Base-by-base conservation (phyloP, 2,797 vertebrate species). In the Tolypeutes matacus region DNA sequence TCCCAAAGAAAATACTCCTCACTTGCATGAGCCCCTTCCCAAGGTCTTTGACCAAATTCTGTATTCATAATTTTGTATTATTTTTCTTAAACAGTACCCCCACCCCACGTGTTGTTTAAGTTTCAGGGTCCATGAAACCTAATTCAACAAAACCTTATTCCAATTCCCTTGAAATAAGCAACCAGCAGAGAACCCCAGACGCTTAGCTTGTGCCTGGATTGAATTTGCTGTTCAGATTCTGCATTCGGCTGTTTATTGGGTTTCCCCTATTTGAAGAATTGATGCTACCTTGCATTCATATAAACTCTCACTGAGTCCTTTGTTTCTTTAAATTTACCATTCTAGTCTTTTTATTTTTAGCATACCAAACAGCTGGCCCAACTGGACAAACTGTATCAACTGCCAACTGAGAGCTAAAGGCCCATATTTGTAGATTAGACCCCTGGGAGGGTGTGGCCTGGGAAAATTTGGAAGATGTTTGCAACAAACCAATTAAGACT, bases 271-370 rank as follows among this genome's bases (percentile, higher is more conserved):
- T 25, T n/a, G 31, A 81, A 93, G 77, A 86, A 6, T 42, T 77
- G 23, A 69, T 5, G 20, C 85, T 85, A 85, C 1, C 70, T 93
- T 70, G 49, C 70, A 95, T 91, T 75, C 64, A 42, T 65, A 21
- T 62, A 27, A 81, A 82, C 60, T 73, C 11, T 73, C 62, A 62
- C 5, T 36, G 23, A 89, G 36, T 78, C 42, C 4, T 42, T 56
- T 92, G 25, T 94, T 56, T 91, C 46, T 84, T 92, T 80, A 92
- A 90, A 86, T 70, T 70, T 53, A 70, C 10, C 80, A 31, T 62
- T 86, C 69, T 51, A 21, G 21, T 49, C 2, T 75, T 90, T 69
- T 83, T 65, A 34, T 82, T 85, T 91, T 94, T 92, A 89, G 17
- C 46, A n/a, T 60, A 31, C 2, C 20, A 49, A 77, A 56, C 20